Base-by-base conservation (phyloP, 2,888 invertebrate species). In the Anticlea derivata region DNA sequence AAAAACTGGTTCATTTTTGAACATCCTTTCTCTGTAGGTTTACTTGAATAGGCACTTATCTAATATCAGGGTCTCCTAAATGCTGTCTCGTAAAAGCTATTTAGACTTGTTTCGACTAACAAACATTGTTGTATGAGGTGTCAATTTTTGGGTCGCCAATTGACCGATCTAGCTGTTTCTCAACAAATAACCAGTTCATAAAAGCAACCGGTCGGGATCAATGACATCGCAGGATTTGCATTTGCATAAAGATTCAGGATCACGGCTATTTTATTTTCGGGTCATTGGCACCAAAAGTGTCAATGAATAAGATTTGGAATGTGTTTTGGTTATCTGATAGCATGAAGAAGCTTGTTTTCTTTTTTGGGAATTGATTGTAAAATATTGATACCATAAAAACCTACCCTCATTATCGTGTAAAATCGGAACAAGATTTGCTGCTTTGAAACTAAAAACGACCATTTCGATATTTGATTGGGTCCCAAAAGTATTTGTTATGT, bases 191-290 rank as follows among this genome's bases (percentile, higher is more conserved):
- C 43, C 26, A 49, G 48, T 40, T 41, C 7, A 41, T n/a, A 30
- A 31, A 12, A 41, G 24, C 35, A 23, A 75, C 78, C 72, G 78
- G 75, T 77, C 61, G 48, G 38, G 71, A 63, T 59, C 72, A 46
- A 65, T 74, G 70, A 68, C 73, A 52, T 61, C 54, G 45, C 11
- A 31, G 52, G 13, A 24, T 31, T 41, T 7, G 13, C 13, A 65
- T 77, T 76, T 67, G 66, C 72, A 77, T 77, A 73, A 63, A 61
- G 45, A 62, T 68, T 73, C 64, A 69, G 66, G 59, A 62, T 64
- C 46, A 27, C 13, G 24, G 35, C 31, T 49, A 37, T 41, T 44
- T 37, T 4, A 43, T 46, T 43, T 6, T 46, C 23, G 27, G 46
- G 49, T 53, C 33, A 6, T 26, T 50, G 44, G 24, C 55, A 44